Percentiles rank a stretch among this genome's conserved stretches.
phyloP scores from a whole-genome alignment of 2,888 invertebrate genomes.

The Phasia obesa region DNA sequence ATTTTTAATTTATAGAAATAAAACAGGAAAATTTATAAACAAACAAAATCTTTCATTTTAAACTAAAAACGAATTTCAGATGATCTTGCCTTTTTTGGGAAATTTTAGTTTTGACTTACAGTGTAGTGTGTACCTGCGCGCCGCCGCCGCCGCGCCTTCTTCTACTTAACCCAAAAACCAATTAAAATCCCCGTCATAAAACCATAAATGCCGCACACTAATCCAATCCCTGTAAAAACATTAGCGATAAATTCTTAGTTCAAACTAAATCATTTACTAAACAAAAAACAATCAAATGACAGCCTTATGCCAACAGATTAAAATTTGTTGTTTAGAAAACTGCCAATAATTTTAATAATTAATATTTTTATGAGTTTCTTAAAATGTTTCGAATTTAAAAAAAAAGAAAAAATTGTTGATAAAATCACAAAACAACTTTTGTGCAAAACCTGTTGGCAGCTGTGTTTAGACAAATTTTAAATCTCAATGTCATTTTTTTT shows the following conservation, averaged over 20 bases:
- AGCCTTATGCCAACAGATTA: not conserved
- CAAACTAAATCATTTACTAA: not conserved
- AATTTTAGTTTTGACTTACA: not conserved
- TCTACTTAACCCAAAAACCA: not conserved
- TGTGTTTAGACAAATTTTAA: not conserved
- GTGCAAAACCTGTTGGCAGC: not conserved
- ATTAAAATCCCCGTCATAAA: conserved; percentile 30
- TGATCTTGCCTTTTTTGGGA: not conserved
- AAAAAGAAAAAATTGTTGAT: too few species aligned
- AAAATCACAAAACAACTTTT: too few species aligned
- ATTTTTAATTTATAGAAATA: conserved; percentile 57
- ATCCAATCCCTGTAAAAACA: not conserved
- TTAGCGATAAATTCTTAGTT: not conserved
- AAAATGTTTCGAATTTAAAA: not conserved
- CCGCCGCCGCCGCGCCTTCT: not conserved
- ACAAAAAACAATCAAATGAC: not conserved
- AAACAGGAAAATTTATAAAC: conserved; percentile 43
- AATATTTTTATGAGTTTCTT: not conserved
- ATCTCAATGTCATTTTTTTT: not conserved
- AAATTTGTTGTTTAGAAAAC: not conserved
- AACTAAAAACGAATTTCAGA: not conserved
- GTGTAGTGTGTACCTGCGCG: not conserved
- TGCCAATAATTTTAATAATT: not conserved
- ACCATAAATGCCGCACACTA: not conserved
- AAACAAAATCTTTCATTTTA: conserved; percentile 20